phyloP scores from a whole-genome alignment of 1,140 invertebrate species.

The Caerostris extrusa region DNA sequence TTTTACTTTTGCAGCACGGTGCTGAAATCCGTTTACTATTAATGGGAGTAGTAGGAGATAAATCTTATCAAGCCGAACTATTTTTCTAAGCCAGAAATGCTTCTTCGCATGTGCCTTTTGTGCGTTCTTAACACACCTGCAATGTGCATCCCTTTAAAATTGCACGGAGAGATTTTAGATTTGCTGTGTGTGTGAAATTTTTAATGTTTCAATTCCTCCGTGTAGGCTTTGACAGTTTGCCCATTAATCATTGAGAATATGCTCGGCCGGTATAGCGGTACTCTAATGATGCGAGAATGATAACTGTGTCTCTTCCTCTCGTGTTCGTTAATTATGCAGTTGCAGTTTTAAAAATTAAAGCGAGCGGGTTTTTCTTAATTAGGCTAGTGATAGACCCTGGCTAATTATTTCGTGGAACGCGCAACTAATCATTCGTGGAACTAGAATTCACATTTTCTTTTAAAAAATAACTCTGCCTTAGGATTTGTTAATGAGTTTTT shows the following conservation, averaged over 20 bases:
- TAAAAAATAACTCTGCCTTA: no score
- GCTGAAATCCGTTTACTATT: constrained; percentile 54
- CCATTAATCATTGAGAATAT: constrained; percentile 42
- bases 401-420: no score
- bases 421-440: no score
- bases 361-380: constrained; percentile 21
- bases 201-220: constrained; percentile 43
- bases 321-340: constrained; percentile 34
- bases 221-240: constrained; percentile 6
- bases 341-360: constrained; percentile 49
- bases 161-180: constrained; percentile 47
- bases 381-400: background rate
- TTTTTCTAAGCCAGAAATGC: background rate
- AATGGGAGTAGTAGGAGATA: constrained; percentile 23
- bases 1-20: background rate
- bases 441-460: no score
- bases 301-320: background rate
- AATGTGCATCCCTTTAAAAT: constrained; percentile 49
- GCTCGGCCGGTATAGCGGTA: background rate
- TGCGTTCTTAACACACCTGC: constrained; percentile 38
- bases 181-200: constrained; percentile 38
- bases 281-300: constrained; percentile 38
- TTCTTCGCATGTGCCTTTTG: constrained; percentile 38
- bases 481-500: no score
- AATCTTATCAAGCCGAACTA: background rate